A percentile compares a stretch with the other conserved stretches of the same genome.
phyloP scores from a whole-genome alignment of 2,888 invertebrate species.

The Apodemia duryi region DNA sequence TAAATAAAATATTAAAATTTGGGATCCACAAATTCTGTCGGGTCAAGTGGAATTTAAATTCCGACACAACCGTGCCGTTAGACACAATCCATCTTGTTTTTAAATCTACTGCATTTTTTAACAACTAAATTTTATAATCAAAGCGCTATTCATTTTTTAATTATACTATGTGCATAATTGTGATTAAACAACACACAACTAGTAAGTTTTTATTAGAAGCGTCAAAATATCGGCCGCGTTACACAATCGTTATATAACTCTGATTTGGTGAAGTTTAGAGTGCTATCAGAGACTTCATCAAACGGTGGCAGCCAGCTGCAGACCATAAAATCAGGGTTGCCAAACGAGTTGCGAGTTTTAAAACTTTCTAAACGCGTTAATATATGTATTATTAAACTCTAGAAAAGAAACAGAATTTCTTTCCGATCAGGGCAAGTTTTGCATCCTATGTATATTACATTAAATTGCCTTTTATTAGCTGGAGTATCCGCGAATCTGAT shows the following conservation, averaged over 20 bases:
- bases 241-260: background rate
- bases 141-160: background rate
- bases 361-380: conserved; percentile 5
- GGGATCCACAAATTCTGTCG: too few species aligned
- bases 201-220: background rate
- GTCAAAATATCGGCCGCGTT: background rate
- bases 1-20: too few species aligned
- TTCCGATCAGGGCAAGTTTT: background rate
- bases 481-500: too few species aligned
- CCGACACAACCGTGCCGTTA: too few species aligned
- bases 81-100: too few species aligned
- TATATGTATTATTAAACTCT: background rate
- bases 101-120: too few species aligned
- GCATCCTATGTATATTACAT: background rate
- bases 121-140: background rate
- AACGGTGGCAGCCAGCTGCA: conserved; percentile 4
- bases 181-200: background rate
- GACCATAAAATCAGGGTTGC: conserved; percentile 6
- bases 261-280: conserved; percentile 7
- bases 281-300: conserved; percentile 4
- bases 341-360: background rate
- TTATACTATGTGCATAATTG: background rate
- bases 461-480: background rate
- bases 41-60: too few species aligned
- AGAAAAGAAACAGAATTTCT: background rate